Evolutionary conservation across 2,888 invertebrate species (phyloP), one percentile per base, ranked within the genome.

Genomic region (Nezara viridula): DNA sequence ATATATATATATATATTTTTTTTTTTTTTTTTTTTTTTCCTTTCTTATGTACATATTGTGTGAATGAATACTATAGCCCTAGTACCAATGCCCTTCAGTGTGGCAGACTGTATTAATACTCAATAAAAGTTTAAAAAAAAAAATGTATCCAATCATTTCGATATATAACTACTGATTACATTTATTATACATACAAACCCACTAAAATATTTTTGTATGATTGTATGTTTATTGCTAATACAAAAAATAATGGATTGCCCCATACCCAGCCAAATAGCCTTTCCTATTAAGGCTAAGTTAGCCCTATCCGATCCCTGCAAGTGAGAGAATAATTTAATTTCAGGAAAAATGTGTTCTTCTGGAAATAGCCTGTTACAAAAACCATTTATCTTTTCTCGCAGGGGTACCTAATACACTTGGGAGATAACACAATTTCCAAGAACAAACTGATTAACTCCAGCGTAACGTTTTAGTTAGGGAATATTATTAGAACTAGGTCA

Each of bases 281-380:
- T 66, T 66, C 32, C 66, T 19, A 66, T 66, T 66, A 66, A 66
- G 32, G 32, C 32, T 66, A 16, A 66, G 32, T 66, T 66, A 66
- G 66, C 19, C 32, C 32, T 32, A 32, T 32, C 32, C 19, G 32
- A 32, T 19, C 66, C 19, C 66, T 19, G 19, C 66, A 66, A 66
- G 66, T 66, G 32, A 66, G 66, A 32, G 66, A 66, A 19, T 66
- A 66, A 66, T 66, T 66, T 32, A 7, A 32, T 66, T 66, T 66
- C 32, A 5, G 32, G 32, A 16, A 66, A 66, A 32, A 66, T 66
- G 32, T 66, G 32, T 66, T 66, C 66, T 32, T 27, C 4, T 32
- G 32, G 66, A 12, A 66, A 66, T 66, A 66, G 27, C 66, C 32
- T 66, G 66, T 66, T 66, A 66, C 66, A 37, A 66, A 60, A 66